Evolutionary conservation across 1,140 invertebrate genomes (phyloP).

Genomic region (Ericerus pela): DNA sequence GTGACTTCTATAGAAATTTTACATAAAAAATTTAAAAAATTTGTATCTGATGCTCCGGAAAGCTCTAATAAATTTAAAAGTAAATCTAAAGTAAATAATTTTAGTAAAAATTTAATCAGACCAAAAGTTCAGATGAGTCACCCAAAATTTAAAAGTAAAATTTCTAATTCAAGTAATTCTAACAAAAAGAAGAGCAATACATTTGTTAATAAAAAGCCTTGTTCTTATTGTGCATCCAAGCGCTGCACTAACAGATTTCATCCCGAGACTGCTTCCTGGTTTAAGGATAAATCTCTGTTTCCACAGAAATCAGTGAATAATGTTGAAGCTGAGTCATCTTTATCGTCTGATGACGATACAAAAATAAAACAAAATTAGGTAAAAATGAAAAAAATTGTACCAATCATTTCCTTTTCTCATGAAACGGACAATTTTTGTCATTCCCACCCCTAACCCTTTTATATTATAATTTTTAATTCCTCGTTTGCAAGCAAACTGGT

Average conservation of each 20-base stretch:
- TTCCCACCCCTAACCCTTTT: too few relatives aligned
- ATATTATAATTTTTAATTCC: too few relatives aligned
- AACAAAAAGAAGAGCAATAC: conserved; percentile 23
- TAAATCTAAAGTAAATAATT: conserved; percentile 24
- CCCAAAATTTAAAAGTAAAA: conserved; percentile 25
- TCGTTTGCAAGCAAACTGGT: too few relatives aligned
- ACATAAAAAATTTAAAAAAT: too few relatives aligned
- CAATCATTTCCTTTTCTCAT: too few relatives aligned
- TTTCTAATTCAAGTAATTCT: conserved; percentile 22
- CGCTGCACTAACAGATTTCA: too few relatives aligned
- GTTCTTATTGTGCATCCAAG: too few relatives aligned
- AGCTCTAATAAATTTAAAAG: too few relatives aligned
- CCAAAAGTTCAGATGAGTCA: conserved; percentile 25
- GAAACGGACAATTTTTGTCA: too few relatives aligned
- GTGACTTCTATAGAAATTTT: too few relatives aligned
- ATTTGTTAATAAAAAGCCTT: too few relatives aligned
- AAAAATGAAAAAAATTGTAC: not conserved
- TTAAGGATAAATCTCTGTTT: conserved; percentile 19
- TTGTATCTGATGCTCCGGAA: conserved; percentile 28
- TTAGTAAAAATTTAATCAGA: conserved; percentile 23
- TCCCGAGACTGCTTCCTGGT: conserved; percentile 25
- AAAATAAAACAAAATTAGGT: conserved; percentile 12
- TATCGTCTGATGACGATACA: conserved; percentile 3
- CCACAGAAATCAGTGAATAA: too few relatives aligned
- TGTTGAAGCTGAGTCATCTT: not conserved